A percentile compares a stretch with the other conserved stretches of the same genome.
phyloP scores from a whole-genome alignment of 2,113 vertebrate genomes.

The Pangasianodon gigas region DNA sequence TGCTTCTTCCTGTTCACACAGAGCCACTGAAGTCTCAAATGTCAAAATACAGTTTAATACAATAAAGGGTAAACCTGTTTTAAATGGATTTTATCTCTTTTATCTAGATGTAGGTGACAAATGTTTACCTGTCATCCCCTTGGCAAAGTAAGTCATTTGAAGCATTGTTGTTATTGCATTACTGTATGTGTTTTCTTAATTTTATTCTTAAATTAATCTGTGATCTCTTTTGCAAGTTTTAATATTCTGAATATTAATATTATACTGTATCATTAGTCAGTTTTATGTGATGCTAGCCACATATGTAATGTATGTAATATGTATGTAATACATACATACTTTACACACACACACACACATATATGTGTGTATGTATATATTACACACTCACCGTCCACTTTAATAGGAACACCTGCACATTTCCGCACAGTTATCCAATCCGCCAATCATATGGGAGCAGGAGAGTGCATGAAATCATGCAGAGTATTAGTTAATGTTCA shows the following conservation, averaged over 20 bases:
- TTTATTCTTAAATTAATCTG: background rate
- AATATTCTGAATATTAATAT: background rate
- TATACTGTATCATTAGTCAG: background rate
- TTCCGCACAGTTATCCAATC: no score
- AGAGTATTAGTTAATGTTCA: no score
- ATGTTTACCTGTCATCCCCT: conserved; percentile 79
- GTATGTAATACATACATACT: background rate
- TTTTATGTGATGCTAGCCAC: background rate
- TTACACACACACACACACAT: no score
- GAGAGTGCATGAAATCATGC: no score
- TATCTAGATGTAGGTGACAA: conserved; percentile 73
- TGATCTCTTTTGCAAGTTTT: background rate
- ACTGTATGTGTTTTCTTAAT: background rate
- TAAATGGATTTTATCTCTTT: conserved; percentile 39
- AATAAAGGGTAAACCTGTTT: background rate
- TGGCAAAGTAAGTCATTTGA: conserved; percentile 78
- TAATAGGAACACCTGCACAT: background rate
- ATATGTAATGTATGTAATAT: background rate
- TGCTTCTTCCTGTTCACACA: background rate
- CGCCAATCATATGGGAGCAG: no score
- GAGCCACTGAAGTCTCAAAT: background rate
- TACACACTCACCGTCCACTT: no score
- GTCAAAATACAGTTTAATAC: background rate
- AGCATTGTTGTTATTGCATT: background rate
- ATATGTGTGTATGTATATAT: no score